Percentiles rank a stretch among this genome's conserved stretches.
Evolutionary conservation across 2,888 invertebrate genomes (phyloP).

Genomic region (Acleris laterana): DNA sequence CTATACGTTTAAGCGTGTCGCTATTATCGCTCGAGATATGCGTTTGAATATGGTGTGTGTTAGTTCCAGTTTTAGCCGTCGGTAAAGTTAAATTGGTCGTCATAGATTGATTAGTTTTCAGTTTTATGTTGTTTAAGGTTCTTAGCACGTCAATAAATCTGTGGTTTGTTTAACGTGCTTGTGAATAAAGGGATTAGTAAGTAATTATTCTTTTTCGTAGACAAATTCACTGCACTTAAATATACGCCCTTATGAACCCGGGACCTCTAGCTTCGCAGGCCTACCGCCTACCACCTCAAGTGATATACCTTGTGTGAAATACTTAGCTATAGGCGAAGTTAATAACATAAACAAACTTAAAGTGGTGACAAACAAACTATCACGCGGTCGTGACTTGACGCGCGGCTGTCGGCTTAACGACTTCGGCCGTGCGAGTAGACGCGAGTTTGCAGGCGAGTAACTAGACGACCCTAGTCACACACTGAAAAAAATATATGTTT

Average conservation of each 20-base stretch:
- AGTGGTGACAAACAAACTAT: constrained; percentile 11
- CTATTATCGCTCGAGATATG: not conserved
- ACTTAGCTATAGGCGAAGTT: not conserved
- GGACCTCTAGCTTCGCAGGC: too few relatives aligned
- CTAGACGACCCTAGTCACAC: too few relatives aligned
- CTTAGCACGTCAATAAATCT: constrained; percentile 28
- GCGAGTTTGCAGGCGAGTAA: not conserved
- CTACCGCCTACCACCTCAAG: too few relatives aligned
- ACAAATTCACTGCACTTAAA: too few relatives aligned
- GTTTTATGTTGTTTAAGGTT: constrained; percentile 15
- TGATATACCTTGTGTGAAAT: too few relatives aligned
- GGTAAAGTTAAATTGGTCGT: constrained; percentile 17
- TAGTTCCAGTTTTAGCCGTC: not conserved
- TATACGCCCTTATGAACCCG: too few relatives aligned
- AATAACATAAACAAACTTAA: constrained; percentile 4
- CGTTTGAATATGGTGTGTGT: not conserved
- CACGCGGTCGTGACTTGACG: not conserved
- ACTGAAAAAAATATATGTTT: too few relatives aligned
- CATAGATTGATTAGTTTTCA: constrained; percentile 11
- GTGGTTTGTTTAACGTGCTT: constrained; percentile 9
- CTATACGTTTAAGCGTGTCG: constrained; percentile 5
- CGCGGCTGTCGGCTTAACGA: constrained; percentile 5
- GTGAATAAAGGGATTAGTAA: constrained; percentile 25
- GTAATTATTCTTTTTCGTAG: too few relatives aligned
- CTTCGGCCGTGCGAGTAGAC: not conserved